phyloP scores from a whole-genome alignment of 2,888 invertebrate species.

The Gibbula magus region DNA sequence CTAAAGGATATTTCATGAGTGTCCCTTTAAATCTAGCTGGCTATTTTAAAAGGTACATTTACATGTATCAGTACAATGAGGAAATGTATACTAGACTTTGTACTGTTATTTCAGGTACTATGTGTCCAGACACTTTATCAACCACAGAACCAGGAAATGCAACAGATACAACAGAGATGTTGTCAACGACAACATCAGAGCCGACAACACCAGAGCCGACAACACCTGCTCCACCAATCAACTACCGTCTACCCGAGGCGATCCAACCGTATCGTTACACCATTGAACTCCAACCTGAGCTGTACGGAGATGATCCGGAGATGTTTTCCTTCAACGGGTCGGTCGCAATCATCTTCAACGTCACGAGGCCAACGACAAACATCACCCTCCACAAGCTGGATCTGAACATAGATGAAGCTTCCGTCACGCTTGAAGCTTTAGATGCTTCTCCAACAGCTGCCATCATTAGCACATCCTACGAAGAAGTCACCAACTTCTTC shows the following conservation, averaged over 20 bases:
- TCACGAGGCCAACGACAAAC: conserved; percentile 77
- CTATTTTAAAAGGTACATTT: too few relatives aligned
- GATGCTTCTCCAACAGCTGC: background rate
- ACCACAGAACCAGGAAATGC: too few relatives aligned
- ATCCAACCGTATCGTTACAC: conserved; percentile 54
- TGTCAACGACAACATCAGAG: background rate
- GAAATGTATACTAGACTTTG: too few relatives aligned
- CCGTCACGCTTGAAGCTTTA: background rate
- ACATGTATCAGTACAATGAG: too few relatives aligned
- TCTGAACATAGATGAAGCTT: background rate
- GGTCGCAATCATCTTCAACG: conserved; percentile 45
- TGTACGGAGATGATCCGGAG: conserved; percentile 49
- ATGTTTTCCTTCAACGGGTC: conserved; percentile 53
- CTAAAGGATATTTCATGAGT: too few relatives aligned
- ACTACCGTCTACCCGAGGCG: conserved; percentile 44
- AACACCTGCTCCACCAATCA: background rate
- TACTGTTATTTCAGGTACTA: too few relatives aligned
- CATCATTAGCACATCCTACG: conserved; percentile 27
- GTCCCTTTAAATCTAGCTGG: too few relatives aligned
- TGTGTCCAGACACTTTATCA: too few relatives aligned
- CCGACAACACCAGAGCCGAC: background rate
- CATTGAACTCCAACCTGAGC: conserved; percentile 58
- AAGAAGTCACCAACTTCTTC: conserved; percentile 52
- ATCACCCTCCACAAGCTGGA: conserved; percentile 82
- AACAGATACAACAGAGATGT: too few relatives aligned